These are phyloP conservation scores for Onychostoma macrolepis DNA, from an alignment of 2,113 vertebrate genomes.

Conservation along the genomic window DNA sequence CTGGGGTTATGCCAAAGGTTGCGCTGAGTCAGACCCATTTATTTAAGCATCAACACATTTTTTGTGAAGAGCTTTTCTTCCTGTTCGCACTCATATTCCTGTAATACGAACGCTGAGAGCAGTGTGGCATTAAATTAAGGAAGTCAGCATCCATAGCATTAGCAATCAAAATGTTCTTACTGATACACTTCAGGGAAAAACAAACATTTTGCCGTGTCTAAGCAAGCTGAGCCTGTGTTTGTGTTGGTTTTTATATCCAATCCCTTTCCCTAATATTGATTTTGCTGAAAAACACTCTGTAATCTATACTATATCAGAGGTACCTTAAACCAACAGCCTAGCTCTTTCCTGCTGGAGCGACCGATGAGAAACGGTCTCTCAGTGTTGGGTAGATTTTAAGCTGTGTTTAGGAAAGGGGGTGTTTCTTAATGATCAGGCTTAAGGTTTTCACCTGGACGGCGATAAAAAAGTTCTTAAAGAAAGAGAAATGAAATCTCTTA, in stretches of 20 bases:
- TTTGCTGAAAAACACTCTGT: conserved; percentile 20
- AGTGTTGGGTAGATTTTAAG: background rate
- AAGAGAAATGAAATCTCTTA: background rate
- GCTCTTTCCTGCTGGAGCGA: background rate
- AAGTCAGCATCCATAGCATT: conserved; percentile 29
- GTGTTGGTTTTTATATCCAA: conserved; percentile 22
- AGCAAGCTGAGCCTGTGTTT: conserved; percentile 30
- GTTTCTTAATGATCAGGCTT: background rate
- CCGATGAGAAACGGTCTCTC: too few relatives aligned
- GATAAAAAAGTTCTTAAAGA: background rate
- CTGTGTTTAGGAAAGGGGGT: background rate
- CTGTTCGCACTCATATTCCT: background rate
- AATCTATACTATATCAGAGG: conserved; percentile 38
- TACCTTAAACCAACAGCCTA: conserved; percentile 7
- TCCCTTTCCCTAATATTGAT: conserved; percentile 34
- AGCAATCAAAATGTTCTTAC: conserved; percentile 35
- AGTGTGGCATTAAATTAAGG: conserved; percentile 47
- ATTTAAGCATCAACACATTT: background rate
- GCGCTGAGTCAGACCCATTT: conserved; percentile 32
- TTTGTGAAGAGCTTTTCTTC: conserved; percentile 8
- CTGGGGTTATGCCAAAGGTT: conserved; percentile 30
- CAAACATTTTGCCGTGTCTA: conserved; percentile 43
- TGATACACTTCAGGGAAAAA: conserved; percentile 36
- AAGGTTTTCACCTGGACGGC: background rate
- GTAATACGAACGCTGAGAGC: conserved; percentile 22